Conservation (phyloP, 1,140 invertebrate genomes). For the Spodoptera frugiperda region DNA sequence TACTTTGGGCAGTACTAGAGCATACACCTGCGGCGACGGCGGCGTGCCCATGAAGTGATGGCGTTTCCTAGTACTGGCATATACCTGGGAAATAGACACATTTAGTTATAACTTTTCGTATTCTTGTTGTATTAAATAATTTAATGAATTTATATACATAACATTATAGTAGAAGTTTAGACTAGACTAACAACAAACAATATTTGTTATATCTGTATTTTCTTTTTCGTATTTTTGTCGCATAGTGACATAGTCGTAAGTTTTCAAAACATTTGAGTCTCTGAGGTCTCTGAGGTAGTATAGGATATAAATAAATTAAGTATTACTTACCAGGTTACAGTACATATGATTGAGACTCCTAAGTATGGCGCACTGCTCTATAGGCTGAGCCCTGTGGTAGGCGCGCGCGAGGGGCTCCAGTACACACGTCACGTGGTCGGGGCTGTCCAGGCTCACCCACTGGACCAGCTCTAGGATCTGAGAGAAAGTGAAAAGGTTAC, state of each 20-base stretch:
- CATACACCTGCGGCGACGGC: conserved; percentile 53
- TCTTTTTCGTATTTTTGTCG: too few relatives aligned
- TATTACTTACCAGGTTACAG: conserved; percentile 74
- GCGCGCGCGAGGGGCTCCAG: conserved; percentile 61
- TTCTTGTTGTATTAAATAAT: too few relatives aligned
- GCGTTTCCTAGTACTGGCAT: conserved; percentile 57
- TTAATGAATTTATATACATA: too few relatives aligned
- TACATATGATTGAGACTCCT: conserved; percentile 73
- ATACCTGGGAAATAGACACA: conserved; percentile 63
- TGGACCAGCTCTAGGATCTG: conserved; percentile 79
- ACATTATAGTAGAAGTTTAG: too few relatives aligned
- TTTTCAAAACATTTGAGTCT: too few relatives aligned
- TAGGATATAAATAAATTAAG: too few relatives aligned
- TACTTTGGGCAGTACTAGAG: conserved; percentile 57
- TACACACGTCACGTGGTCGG: conserved; percentile 66
- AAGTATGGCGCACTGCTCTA: conserved; percentile 73
- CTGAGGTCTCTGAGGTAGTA: too few relatives aligned
- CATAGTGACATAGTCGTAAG: too few relatives aligned
- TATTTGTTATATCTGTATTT: too few relatives aligned
- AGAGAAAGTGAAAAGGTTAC: neutral
- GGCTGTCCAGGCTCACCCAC: conserved; percentile 73
- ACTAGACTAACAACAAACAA: too few relatives aligned
- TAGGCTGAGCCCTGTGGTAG: conserved; percentile 63
- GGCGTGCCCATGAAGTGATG: conserved; percentile 65
- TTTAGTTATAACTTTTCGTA: neutral